These are phyloP conservation scores for Oscheius myriophilus DNA, from an alignment of 2,888 invertebrate genomes.

Conservation along the genomic window DNA sequence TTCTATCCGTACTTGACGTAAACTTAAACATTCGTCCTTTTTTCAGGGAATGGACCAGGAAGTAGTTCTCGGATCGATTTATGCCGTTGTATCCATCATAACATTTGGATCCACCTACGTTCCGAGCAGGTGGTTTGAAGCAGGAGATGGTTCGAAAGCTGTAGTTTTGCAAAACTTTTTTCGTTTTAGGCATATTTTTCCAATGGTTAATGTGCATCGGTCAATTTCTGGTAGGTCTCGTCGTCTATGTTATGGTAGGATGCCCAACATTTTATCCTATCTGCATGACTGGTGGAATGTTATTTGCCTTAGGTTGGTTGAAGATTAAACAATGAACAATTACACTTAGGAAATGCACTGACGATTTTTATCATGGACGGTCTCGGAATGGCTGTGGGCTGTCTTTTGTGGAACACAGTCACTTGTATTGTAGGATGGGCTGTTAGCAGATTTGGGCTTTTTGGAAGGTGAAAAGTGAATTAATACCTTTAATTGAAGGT, in stretches of 20 bases:
- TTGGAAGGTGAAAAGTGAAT: conserved; percentile 36
- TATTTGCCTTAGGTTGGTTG: conserved; percentile 47
- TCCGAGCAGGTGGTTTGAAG: conserved; percentile 53
- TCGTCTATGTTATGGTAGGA: conserved; percentile 33
- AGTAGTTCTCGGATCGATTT: conserved; percentile 37
- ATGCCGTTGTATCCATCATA: conserved; percentile 42
- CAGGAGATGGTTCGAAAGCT: conserved; percentile 40
- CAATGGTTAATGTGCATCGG: conserved; percentile 55
- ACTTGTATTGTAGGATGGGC: conserved; percentile 49
- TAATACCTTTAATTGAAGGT: background rate
- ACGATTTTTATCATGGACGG: conserved; percentile 52
- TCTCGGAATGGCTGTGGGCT: conserved; percentile 53
- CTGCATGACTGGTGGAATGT: conserved; percentile 46
- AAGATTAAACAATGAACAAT: background rate
- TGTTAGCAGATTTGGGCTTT: conserved; percentile 54
- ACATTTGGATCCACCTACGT: conserved; percentile 54
- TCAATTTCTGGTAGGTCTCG: conserved; percentile 41
- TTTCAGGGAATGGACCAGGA: conserved; percentile 37
- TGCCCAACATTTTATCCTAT: conserved; percentile 43
- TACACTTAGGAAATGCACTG: conserved; percentile 23
- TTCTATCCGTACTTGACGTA: background rate
- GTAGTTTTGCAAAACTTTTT: no score
- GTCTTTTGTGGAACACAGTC: conserved; percentile 52
- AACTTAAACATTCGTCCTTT: background rate
- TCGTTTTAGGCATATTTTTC: conserved; percentile 44